These are phyloP conservation scores for Sylvia atricapilla DNA, from an alignment of 2,113 vertebrate species.

Conservation along the genomic window DNA sequence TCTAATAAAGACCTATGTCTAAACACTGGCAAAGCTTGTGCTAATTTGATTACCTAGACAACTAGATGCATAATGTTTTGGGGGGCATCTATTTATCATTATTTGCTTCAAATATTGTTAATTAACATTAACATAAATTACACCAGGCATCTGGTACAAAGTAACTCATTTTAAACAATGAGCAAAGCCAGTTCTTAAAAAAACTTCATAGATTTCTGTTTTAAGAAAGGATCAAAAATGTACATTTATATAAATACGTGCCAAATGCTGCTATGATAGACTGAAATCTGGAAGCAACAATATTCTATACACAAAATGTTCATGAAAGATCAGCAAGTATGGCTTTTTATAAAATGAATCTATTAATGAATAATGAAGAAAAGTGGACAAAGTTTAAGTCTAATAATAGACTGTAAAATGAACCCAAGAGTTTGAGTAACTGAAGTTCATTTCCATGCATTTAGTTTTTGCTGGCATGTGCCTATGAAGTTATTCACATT, in stretches of 20 bases:
- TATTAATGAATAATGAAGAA: background rate
- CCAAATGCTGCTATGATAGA: background rate
- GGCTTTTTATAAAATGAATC: background rate
- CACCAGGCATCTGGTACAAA: constrained; percentile 50
- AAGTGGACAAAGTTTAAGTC: background rate
- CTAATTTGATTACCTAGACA: constrained; percentile 74
- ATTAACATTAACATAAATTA: constrained; percentile 69
- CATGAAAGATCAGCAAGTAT: background rate
- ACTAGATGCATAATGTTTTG: constrained; percentile 69
- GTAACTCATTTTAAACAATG: constrained; percentile 6
- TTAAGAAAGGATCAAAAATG: background rate
- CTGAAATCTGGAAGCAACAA: background rate
- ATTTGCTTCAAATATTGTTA: constrained; percentile 72
- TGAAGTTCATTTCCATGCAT: background rate
- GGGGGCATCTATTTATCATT: constrained; percentile 67
- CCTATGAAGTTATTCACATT: background rate
- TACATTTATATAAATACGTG: background rate
- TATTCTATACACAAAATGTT: background rate
- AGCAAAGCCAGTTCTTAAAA: background rate
- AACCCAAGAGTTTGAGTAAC: background rate
- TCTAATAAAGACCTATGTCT: constrained; percentile 66
- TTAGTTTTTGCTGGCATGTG: background rate
- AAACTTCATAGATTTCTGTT: background rate
- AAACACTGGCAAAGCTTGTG: constrained; percentile 57
- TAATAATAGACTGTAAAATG: background rate